A percentile compares a stretch with the other conserved stretches of the same genome.
These are phyloP conservation scores for Hemaris fuciformis DNA, from an alignment of 2,888 invertebrate genomes.

Conservation along the genomic window DNA sequence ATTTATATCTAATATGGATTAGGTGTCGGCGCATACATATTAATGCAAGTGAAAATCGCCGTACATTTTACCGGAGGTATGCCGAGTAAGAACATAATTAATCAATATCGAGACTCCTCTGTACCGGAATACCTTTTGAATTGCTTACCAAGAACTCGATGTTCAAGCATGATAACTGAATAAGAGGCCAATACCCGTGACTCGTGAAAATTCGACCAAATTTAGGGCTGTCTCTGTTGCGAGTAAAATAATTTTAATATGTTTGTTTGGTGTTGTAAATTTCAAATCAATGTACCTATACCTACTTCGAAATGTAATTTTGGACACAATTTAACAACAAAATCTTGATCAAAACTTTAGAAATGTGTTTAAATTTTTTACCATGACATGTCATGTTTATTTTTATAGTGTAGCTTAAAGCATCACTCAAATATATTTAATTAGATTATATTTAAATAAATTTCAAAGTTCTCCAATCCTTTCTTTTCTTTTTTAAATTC, in stretches of 20 bases:
- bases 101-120: conserved; percentile 46
- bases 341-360: too few species aligned
- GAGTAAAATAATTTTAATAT: neutral
- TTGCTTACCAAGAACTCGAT: conserved; percentile 66
- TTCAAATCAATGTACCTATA: too few species aligned
- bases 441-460: too few species aligned
- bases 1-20: conserved; percentile 10
- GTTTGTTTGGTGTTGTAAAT: too few species aligned
- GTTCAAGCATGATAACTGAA: conserved; percentile 54
- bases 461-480: too few species aligned
- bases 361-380: too few species aligned
- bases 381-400: too few species aligned
- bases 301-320: too few species aligned
- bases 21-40: neutral
- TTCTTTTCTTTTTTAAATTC: too few species aligned
- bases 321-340: too few species aligned
- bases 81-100: conserved; percentile 38
- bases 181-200: conserved; percentile 54
- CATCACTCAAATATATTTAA: too few species aligned
- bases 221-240: conserved; percentile 32
- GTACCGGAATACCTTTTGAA: conserved; percentile 57
- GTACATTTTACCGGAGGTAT: neutral
- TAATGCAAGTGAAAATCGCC: conserved; percentile 3
- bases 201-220: conserved; percentile 57
- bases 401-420: too few species aligned